phyloP scores from a whole-genome alignment of 64 coral and sea anemone genomes.

The Actinia equina region DNA sequence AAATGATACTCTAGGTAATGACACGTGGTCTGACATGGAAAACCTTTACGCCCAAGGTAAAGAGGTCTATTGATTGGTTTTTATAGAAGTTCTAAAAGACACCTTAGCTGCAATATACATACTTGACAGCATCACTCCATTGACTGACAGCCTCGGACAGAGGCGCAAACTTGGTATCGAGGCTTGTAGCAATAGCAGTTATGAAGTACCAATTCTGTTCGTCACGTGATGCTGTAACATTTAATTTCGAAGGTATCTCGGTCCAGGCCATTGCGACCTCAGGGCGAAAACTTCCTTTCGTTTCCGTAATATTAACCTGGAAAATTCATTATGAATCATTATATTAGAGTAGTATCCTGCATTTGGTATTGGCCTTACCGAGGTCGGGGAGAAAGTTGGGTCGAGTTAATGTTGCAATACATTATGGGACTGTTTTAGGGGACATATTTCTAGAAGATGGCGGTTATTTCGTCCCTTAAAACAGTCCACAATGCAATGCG shows the following conservation, averaged over 20 bases:
- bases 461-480: too few species aligned
- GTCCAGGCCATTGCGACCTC: constrained; percentile 52
- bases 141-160: constrained; percentile 49
- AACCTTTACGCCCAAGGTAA: neutral
- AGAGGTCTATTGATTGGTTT: too few species aligned
- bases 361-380: too few species aligned
- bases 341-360: too few species aligned
- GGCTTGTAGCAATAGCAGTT: constrained; percentile 55
- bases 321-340: neutral
- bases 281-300: constrained; percentile 26
- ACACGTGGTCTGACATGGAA: too few species aligned
- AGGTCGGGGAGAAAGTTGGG: too few species aligned
- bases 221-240: constrained; percentile 18
- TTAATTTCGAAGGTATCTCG: constrained; percentile 6
- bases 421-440: too few species aligned
- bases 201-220: constrained; percentile 53
- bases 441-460: too few species aligned
- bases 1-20: too few species aligned
- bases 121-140: constrained; percentile 47
- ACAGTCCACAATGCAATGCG: too few species aligned
- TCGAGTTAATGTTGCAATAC: too few species aligned
- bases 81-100: neutral
- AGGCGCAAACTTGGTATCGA: constrained; percentile 57
- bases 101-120: neutral
- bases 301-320: constrained; percentile 58